Evolutionary conservation across 1,140 invertebrate species (phyloP).

Genomic region (Apis mellifera): Amel_HAv3.1 CM009932.2:6327001-6327500

Average conservation of each 20-base stretch:
- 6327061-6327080: constrained; percentile 69
- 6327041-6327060: constrained; percentile 53
- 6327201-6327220: not conserved
- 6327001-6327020: constrained; percentile 82
- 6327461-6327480: constrained; percentile 28
- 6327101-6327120: constrained; percentile 74
- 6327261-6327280: not conserved
- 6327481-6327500: constrained; percentile 8
- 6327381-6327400: constrained; percentile 80
- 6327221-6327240: no score
- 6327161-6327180: constrained; percentile 81
- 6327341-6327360: constrained; percentile 86
- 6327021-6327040: constrained; percentile 72
- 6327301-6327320: constrained; percentile 88
- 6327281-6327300: constrained; percentile 51
- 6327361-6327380: constrained; percentile 87
- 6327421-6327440: constrained; percentile 60
- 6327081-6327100: constrained; percentile 68
- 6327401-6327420: constrained; percentile 68
- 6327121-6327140: constrained; percentile 75
- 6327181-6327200: constrained; percentile 77
- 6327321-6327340: constrained; percentile 89
- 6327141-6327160: constrained; percentile 79
- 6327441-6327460: constrained; percentile 70
- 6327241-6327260: not conserved